These are phyloP conservation scores for Aphis craccivora DNA, from an alignment of 1,140 invertebrate genomes.

Conservation along the genomic window DNA sequence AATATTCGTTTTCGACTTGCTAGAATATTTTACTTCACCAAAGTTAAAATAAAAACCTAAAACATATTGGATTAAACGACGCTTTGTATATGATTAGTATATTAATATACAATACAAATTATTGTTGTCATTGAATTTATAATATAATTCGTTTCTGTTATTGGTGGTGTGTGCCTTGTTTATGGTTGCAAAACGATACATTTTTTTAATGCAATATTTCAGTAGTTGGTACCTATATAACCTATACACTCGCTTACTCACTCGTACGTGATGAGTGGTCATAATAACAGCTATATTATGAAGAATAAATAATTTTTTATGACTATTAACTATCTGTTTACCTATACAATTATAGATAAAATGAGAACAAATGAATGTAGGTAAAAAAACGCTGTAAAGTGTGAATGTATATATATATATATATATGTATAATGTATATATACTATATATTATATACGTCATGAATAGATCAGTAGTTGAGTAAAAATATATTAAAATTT, in stretches of 20 bases:
- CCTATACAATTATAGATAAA: slow-evolving; percentile 16
- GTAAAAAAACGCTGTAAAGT: not conserved
- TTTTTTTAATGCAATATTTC: not conserved
- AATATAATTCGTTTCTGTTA: not conserved
- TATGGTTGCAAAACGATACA: not conserved
- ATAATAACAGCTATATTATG: not conserved
- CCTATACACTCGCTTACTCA: not conserved
- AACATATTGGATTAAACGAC: not conserved
- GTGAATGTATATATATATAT: not conserved
- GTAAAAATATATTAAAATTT: slow-evolving; percentile 14
- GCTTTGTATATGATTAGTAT: not conserved
- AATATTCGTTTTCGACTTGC: not conserved
- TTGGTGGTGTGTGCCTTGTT: not conserved
- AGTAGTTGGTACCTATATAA: slow-evolving; percentile 8
- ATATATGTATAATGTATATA: not conserved
- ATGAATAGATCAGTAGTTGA: not conserved
- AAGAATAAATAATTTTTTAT: slow-evolving; percentile 27
- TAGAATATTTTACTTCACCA: not conserved
- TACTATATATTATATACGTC: not conserved
- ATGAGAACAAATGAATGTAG: slow-evolving; percentile 9
- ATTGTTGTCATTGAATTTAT: not conserved
- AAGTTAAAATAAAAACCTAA: not conserved
- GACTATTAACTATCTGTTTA: slow-evolving; percentile 8
- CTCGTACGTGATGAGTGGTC: slow-evolving; percentile 5
- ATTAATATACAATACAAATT: no score